Conservation (phyloP, 1,140 invertebrate species). For the Cydia strobilella region DNA sequence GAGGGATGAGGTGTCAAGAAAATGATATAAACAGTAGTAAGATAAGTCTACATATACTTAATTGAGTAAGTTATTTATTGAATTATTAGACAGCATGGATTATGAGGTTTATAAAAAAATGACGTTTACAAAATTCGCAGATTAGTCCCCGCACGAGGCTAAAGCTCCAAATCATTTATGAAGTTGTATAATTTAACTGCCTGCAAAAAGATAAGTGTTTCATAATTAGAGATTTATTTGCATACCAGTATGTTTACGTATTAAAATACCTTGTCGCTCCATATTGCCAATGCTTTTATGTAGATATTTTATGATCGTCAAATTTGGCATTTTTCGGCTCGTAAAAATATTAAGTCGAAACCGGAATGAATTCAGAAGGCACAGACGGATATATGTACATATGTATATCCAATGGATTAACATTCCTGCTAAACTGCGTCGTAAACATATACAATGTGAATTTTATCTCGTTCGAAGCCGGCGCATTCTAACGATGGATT, state of each 20-base stretch:
- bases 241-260: too few relatives aligned
- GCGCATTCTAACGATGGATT: too few relatives aligned
- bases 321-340: slow-evolving; percentile 3
- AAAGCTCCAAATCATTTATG: not conserved
- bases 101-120: too few relatives aligned
- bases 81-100: too few relatives aligned
- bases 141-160: not conserved
- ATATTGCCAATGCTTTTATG: not conserved
- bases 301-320: not conserved
- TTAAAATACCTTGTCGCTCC: slow-evolving; percentile 4
- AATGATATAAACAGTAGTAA: too few relatives aligned
- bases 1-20: too few relatives aligned
- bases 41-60: too few relatives aligned
- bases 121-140: not conserved
- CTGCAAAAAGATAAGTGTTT: not conserved
- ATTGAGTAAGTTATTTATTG: too few relatives aligned
- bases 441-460: not conserved
- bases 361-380: slow-evolving; percentile 17
- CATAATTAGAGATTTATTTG: too few relatives aligned
- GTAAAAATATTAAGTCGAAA: not conserved
- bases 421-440: slow-evolving; percentile 9
- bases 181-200: not conserved
- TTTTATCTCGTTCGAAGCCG: not conserved
- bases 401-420: not conserved
- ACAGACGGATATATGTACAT: slow-evolving; percentile 13